These are phyloP conservation scores for Noctua janthe DNA, from an alignment of 2,888 invertebrate species.

Conservation along the genomic window DNA sequence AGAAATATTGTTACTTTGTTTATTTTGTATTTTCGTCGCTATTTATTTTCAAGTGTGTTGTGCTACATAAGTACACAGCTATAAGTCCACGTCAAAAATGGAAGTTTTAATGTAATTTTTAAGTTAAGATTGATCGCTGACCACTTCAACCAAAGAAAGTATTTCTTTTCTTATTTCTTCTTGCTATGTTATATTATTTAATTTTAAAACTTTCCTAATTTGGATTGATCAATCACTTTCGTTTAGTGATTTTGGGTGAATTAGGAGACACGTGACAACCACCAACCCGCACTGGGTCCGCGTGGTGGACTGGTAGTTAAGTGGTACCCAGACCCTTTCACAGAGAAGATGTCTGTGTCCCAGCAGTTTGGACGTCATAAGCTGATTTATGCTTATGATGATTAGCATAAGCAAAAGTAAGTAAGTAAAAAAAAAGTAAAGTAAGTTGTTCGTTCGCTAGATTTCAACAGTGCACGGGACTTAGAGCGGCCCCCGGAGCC, in stretches of 20 bases:
- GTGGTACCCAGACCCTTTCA: background rate
- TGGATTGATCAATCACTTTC: constrained; percentile 33
- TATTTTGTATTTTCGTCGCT: constrained; percentile 2
- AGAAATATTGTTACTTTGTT: constrained; percentile 21
- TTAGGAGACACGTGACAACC: background rate
- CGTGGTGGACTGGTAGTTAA: background rate
- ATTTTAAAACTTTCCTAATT: constrained; percentile 32
- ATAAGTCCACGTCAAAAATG: constrained; percentile 9
- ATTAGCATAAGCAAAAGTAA: background rate
- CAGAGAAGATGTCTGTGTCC: background rate
- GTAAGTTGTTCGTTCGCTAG: constrained; percentile 64
- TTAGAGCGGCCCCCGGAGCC: constrained; percentile 85
- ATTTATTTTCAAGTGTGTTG: constrained; percentile 4
- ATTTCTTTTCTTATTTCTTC: background rate
- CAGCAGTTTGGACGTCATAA: background rate
- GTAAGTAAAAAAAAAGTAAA: too few relatives aligned
- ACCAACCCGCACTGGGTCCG: background rate
- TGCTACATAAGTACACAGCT: background rate
- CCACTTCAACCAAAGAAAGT: constrained; percentile 8
- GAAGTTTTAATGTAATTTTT: constrained; percentile 54
- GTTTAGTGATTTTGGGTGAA: background rate
- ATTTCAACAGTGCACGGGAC: constrained; percentile 84
- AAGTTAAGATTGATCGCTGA: constrained; percentile 49
- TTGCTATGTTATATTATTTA: background rate
- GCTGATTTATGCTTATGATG: background rate